These are phyloP conservation scores for Malachius bipustulatus DNA, from an alignment of 2,888 invertebrate genomes.

Conservation along the genomic window DNA sequence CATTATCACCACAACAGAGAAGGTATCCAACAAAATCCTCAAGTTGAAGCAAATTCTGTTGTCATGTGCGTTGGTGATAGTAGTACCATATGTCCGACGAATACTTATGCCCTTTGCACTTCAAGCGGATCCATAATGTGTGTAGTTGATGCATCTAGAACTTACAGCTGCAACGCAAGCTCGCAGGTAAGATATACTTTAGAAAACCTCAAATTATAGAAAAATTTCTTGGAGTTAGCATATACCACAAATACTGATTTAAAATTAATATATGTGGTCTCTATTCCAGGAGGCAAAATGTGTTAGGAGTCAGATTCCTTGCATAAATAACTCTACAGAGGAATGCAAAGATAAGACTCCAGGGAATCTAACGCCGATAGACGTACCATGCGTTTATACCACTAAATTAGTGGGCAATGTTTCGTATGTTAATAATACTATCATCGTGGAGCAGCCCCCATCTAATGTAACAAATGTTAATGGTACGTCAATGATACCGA, in stretches of 20 bases:
- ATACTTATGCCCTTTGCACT: constrained; percentile 33
- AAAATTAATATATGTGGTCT: too few species aligned
- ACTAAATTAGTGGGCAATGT: constrained; percentile 25
- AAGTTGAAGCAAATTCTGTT: constrained; percentile 30
- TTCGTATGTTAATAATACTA: constrained; percentile 23
- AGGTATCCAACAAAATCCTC: constrained; percentile 24
- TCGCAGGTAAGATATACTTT: constrained; percentile 19
- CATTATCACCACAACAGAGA: constrained; percentile 33
- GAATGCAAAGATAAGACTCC: constrained; percentile 24
- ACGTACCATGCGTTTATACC: constrained; percentile 30
- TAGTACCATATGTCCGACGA: constrained; percentile 29
- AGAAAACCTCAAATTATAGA: too few species aligned
- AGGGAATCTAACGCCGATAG: constrained; percentile 23
- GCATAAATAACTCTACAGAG: constrained; percentile 27
- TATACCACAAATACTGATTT: too few species aligned
- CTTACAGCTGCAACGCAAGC: constrained; percentile 28
- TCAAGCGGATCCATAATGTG: constrained; percentile 34
- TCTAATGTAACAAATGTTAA: constrained; percentile 11
- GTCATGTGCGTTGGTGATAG: constrained; percentile 30
- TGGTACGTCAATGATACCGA: constrained; percentile 8
- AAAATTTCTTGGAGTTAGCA: too few species aligned
- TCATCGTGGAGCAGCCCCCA: constrained; percentile 11
- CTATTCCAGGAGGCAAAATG: constrained; percentile 28
- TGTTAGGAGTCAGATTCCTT: constrained; percentile 29
- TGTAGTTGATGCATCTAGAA: constrained; percentile 29